A percentile compares a stretch with the other conserved stretches of the same genome.
Evolutionary conservation across 1,140 invertebrate species (phyloP).

Genomic region (Bicyclus anynana): DNA sequence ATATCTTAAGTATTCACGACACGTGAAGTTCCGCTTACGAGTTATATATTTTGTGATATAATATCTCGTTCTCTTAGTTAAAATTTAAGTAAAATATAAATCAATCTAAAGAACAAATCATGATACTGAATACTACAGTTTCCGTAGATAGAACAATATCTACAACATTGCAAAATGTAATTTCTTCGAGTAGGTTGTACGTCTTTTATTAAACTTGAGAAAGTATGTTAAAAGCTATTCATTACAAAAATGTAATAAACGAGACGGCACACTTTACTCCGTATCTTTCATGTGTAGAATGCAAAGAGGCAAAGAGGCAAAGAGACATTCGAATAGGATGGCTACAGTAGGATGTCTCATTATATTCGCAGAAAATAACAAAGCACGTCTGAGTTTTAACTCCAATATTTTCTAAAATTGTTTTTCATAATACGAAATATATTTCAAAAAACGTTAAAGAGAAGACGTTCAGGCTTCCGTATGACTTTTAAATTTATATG

Average conservation of each 20-base stretch:
- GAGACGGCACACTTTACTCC: too few species aligned
- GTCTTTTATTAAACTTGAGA: too few species aligned
- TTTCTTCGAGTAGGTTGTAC: too few species aligned
- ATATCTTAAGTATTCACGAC: neutral
- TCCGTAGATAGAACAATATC: too few species aligned
- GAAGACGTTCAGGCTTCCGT: slow-evolving; percentile 3
- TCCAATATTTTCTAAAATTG: slow-evolving; percentile 6
- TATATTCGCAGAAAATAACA: slow-evolving; percentile 9
- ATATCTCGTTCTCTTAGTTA: too few species aligned
- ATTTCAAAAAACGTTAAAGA: slow-evolving; percentile 5
- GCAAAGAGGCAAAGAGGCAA: slow-evolving; percentile 1
- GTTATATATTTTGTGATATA: neutral
- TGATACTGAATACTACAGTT: too few species aligned
- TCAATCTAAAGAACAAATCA: too few species aligned
- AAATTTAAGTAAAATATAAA: too few species aligned
- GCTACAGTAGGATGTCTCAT: slow-evolving; percentile 4
- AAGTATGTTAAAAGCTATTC: neutral
- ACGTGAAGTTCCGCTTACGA: neutral
- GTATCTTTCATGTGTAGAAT: neutral
- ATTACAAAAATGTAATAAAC: neutral
- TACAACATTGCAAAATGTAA: too few species aligned
- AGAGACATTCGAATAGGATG: neutral
- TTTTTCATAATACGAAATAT: slow-evolving; percentile 16
- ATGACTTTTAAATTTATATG: slow-evolving; percentile 6
- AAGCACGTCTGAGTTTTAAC: slow-evolving; percentile 1